A percentile compares a stretch with the other conserved stretches of the same genome.
Conservation (phyloP, 2,888 invertebrate species). For the Drosophila mercatorum region DNA sequence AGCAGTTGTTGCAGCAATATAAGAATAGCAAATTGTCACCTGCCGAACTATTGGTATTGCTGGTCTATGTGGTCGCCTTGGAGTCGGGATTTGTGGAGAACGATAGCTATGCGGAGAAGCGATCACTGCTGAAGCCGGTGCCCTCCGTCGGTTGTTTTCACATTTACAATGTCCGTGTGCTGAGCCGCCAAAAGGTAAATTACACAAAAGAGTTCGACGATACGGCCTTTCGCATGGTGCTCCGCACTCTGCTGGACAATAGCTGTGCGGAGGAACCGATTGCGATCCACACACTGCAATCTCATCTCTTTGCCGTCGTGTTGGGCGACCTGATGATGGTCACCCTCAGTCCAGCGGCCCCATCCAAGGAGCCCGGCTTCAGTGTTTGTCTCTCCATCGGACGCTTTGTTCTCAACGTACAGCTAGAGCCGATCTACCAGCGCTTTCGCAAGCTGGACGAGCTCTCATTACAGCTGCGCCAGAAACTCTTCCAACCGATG, state of each 20-base stretch:
- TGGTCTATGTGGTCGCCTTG: conserved; percentile 81
- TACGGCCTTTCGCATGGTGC: conserved; percentile 38
- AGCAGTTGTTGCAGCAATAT: conserved; percentile 60
- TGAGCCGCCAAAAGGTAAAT: conserved; percentile 37
- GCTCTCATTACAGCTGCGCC: conserved; percentile 86
- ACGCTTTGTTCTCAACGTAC: conserved; percentile 78
- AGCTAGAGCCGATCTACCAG: conserved; percentile 62
- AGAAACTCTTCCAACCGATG: conserved; percentile 86
- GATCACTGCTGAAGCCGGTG: conserved; percentile 43
- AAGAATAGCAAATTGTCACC: conserved; percentile 21
- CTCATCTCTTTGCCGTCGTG: conserved; percentile 71
- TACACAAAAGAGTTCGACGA: conserved; percentile 25
- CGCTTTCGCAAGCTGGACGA: conserved; percentile 84
- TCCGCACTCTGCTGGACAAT: conserved; percentile 49
- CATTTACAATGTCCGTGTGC: conserved; percentile 64
- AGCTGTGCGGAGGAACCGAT: conserved; percentile 8
- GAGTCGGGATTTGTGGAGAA: conserved; percentile 79
- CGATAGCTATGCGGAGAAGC: conserved; percentile 45
- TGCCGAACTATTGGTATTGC: conserved; percentile 72
- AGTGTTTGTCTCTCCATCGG: conserved; percentile 81
- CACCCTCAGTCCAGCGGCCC: conserved; percentile 72
- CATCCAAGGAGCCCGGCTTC: conserved; percentile 64
- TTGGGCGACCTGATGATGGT: conserved; percentile 81
- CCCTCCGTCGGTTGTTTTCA: conserved; percentile 69
- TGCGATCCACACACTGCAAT: conserved; percentile 19